Base-by-base conservation (phyloP, 2,113 vertebrate genomes). In the Tonatia bakeri region DNA sequence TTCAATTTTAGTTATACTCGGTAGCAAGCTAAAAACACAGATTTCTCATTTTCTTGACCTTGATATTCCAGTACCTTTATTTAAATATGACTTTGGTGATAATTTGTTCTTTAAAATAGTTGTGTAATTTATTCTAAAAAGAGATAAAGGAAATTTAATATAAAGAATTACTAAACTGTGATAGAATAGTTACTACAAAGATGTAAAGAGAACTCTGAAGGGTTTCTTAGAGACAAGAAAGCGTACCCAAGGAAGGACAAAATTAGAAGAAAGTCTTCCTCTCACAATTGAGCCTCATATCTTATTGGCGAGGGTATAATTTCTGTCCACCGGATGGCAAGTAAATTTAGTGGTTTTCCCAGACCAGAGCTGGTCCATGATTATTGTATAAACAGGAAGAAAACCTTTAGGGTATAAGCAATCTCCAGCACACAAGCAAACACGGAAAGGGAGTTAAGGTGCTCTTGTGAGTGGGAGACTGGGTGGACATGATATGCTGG, bases 401-500 rank as follows among this genome's bases (percentile, higher is more conserved):
- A 94, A 52, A 38, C 0, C 13, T 52, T 61, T 73, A 79, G 15
- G 61, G 14, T 24, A 0, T n/a, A 20, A 67, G n/a, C 8, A 80
- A 36, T 67, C 3, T 10, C 31, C 67, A 17, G 22, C 6, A 26
- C 17, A 16, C 2, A 9, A n/a, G 45, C 52, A 52, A 36, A 7
- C 16, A 28, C 13, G 33, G 17, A n/a, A 67, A 67, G 13, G 20
- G 4, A 43, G 19, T 59, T 7, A 1, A 28, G 56, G 28, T 19
- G 0, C 45, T 56, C 20, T 7, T 12, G 1, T 16, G 33, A 22
- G n/a, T 50, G 10, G 26, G 22, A 67, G 26, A 56, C 47, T 33
- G 50, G 28, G 45, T 40, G 7, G 7, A n/a, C 0, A 3, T 33
- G 13, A 16, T 33, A 12, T 14, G 7, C 3, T 0, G 20, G 22